Conservation (phyloP, 2,888 invertebrate genomes). For the Leucophenga maculata region DNA sequence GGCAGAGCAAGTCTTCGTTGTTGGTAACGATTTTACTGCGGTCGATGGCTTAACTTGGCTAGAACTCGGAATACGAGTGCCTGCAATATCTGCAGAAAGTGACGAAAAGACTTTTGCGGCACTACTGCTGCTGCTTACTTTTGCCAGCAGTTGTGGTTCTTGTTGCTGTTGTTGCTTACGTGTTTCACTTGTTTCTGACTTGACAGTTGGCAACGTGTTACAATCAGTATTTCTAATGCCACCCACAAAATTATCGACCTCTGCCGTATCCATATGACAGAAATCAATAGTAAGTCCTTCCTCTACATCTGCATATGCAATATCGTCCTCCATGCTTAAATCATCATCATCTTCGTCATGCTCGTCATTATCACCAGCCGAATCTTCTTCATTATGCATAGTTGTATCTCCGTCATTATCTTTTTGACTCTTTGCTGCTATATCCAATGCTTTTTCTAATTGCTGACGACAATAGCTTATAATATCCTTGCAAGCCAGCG, state of each 20-base stretch:
- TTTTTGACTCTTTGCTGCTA: background rate
- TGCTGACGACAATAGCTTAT: slow-evolving; percentile 45
- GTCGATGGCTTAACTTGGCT: background rate
- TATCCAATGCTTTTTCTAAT: slow-evolving; percentile 33
- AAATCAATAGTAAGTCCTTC: slow-evolving; percentile 46
- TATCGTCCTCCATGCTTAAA: slow-evolving; percentile 13
- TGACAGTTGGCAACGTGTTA: background rate
- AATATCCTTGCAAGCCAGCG: slow-evolving; percentile 44
- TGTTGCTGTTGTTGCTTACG: background rate
- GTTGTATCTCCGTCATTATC: background rate
- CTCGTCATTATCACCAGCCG: background rate
- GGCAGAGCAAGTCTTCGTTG: background rate
- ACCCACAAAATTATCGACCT: background rate
- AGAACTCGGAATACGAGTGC: no score
- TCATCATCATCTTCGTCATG: background rate
- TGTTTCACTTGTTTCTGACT: background rate
- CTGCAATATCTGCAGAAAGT: no score
- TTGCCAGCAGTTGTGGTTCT: background rate
- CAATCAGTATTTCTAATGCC: background rate
- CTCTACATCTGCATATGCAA: slow-evolving; percentile 43
- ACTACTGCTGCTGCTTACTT: no score
- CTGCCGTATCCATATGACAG: slow-evolving; percentile 39
- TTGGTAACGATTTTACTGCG: background rate
- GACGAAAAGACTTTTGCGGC: no score
- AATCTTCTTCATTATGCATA: background rate